Evolutionary conservation across 2,797 vertebrate genomes (phyloP).

Genomic region (Dicrostonyx torquatus): DNA sequence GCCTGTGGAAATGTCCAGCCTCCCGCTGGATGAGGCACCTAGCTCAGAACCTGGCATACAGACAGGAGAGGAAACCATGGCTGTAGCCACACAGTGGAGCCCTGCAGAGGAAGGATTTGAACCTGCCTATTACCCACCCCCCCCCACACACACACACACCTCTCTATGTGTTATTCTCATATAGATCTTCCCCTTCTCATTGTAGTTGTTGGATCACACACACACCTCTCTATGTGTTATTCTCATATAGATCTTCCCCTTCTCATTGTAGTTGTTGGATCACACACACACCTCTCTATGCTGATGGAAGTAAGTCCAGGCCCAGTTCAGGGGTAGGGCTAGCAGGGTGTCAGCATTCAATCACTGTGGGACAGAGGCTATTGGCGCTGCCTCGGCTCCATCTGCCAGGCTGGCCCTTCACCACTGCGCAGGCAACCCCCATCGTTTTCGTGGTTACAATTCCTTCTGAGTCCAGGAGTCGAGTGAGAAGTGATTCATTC

Average conservation of each 20-base stretch:
- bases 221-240: too few relatives aligned
- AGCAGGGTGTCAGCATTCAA: neutral
- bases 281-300: neutral
- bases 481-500: slow-evolving; percentile 77
- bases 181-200: too few relatives aligned
- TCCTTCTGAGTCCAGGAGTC: slow-evolving; percentile 48
- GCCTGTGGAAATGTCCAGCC: too few relatives aligned
- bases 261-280: too few relatives aligned
- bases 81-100: neutral
- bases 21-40: neutral
- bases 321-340: neutral
- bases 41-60: neutral
- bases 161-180: too few relatives aligned
- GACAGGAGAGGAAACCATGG: neutral
- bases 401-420: neutral
- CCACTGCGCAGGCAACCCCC: neutral
- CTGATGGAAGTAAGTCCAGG: neutral
- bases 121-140: neutral
- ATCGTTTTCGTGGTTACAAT: slow-evolving; percentile 46
- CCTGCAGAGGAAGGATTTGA: neutral
- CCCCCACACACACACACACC: too few relatives aligned
- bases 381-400: neutral
- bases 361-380: neutral
- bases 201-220: too few relatives aligned
- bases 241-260: too few relatives aligned